A percentile compares a stretch with the other conserved stretches of the same genome.
Evolutionary conservation across 2,888 invertebrate genomes (phyloP).

Genomic region (Apamea epomidion): DNA sequence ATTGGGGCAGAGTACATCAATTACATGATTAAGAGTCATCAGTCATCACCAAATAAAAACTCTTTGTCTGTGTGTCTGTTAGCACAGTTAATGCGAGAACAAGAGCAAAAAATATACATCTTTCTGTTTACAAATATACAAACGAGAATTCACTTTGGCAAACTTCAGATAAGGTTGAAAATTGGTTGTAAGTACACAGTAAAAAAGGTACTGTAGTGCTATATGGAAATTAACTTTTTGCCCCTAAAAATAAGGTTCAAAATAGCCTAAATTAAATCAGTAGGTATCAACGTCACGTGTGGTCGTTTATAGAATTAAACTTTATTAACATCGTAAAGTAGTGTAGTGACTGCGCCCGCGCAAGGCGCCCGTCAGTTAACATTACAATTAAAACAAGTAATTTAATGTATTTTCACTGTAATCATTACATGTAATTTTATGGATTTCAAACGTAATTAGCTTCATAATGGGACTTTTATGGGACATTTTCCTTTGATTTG

Average conservation of each 20-base stretch:
- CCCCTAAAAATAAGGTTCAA: conserved; percentile 11
- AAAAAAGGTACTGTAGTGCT: background rate
- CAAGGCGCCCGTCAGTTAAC: conserved; percentile 29
- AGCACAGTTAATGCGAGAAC: conserved; percentile 38
- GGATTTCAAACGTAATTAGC: conserved; percentile 41
- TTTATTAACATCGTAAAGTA: conserved; percentile 67
- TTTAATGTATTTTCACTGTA: conserved; percentile 45
- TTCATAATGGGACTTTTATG: conserved; percentile 31
- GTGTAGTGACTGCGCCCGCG: conserved; percentile 42
- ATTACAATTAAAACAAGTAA: conserved; percentile 50
- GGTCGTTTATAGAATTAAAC: conserved; percentile 62
- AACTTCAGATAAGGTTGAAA: background rate
- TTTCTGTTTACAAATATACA: background rate
- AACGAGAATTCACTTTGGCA: background rate
- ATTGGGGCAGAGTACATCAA: conserved; percentile 37
- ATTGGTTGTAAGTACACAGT: fast-evolving
- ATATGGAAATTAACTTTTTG: conserved; percentile 18
- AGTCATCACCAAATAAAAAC: conserved; percentile 55
- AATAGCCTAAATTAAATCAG: conserved; percentile 8
- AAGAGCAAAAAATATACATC: conserved; percentile 46
- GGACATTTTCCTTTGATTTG: conserved; percentile 39
- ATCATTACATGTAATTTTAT: conserved; percentile 53
- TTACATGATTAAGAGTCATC: conserved; percentile 58
- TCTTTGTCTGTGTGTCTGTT: conserved; percentile 53
- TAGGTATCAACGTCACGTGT: conserved; percentile 46